phyloP scores from a whole-genome alignment of 2,888 invertebrate species.

The Leptinotarsa haldemani region DNA sequence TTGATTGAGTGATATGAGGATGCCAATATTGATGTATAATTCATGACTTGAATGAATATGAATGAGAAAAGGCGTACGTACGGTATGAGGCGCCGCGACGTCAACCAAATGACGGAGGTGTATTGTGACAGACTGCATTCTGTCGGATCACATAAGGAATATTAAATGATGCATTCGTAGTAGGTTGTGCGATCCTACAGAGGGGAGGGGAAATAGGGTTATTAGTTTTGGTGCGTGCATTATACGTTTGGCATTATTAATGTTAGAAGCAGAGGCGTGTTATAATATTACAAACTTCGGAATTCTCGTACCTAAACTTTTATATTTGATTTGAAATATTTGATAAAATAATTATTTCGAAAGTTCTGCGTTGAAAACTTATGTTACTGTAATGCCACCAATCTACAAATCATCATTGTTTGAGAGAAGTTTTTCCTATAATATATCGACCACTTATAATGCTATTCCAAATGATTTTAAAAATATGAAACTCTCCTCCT shows the following conservation, averaged over 20 bases:
- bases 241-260: constrained; percentile 17
- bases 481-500: too few species aligned
- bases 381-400: too few species aligned
- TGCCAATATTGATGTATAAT: constrained; percentile 38
- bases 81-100: constrained; percentile 9
- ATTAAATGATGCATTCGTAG: constrained; percentile 25
- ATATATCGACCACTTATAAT: too few species aligned
- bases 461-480: too few species aligned
- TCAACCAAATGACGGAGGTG: constrained; percentile 22
- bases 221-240: neutral
- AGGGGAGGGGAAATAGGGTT: neutral
- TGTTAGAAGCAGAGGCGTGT: neutral
- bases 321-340: too few species aligned
- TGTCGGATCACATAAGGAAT: constrained; percentile 27
- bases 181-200: neutral
- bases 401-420: too few species aligned
- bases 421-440: too few species aligned
- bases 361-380: too few species aligned
- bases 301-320: too few species aligned
- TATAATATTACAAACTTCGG: too few species aligned
- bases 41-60: constrained; percentile 39
- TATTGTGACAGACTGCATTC: constrained; percentile 32
- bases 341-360: too few species aligned
- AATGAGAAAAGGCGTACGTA: constrained; percentile 35
- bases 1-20: constrained; percentile 37